Evolutionary conservation across 2,113 vertebrate genomes (phyloP).

Genomic region (Columba janthina): DNA sequence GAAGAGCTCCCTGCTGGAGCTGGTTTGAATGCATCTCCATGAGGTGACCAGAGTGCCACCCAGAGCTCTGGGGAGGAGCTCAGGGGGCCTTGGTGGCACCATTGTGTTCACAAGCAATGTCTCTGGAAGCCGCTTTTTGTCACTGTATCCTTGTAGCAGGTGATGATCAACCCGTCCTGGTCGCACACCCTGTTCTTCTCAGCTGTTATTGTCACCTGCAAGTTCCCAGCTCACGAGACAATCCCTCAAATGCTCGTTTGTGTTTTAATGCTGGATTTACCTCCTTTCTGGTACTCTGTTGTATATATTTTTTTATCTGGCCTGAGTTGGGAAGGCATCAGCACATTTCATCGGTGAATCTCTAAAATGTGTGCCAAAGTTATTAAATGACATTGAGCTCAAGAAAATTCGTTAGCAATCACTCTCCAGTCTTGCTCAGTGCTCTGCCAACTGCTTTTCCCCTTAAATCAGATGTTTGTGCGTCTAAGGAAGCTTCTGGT

Average conservation of each 20-base stretch:
- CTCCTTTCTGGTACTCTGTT: not conserved
- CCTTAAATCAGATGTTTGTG: not conserved
- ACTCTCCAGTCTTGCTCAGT: not conserved
- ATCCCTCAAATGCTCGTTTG: not conserved
- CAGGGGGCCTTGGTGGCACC: not conserved
- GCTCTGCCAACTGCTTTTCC: not conserved
- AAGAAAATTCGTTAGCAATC: not conserved
- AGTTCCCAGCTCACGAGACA: not conserved
- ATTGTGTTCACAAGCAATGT: not conserved
- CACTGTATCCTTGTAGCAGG: not conserved
- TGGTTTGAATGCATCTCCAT: not conserved
- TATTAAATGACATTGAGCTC: not conserved
- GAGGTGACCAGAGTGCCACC: not conserved
- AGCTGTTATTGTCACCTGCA: not conserved
- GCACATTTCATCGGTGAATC: not conserved
- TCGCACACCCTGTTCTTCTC: fast-evolving
- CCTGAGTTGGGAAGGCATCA: not conserved
- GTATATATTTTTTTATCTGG: fast-evolving
- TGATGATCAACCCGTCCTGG: not conserved
- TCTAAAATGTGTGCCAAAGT: not conserved
- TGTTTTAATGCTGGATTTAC: not conserved
- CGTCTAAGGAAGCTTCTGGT: not conserved
- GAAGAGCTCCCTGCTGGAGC: not conserved
- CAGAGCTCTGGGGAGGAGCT: not conserved
- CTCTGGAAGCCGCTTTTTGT: not conserved